phyloP scores from a whole-genome alignment of 2,113 vertebrate species.

The Coreoperca whiteheadi region DNA sequence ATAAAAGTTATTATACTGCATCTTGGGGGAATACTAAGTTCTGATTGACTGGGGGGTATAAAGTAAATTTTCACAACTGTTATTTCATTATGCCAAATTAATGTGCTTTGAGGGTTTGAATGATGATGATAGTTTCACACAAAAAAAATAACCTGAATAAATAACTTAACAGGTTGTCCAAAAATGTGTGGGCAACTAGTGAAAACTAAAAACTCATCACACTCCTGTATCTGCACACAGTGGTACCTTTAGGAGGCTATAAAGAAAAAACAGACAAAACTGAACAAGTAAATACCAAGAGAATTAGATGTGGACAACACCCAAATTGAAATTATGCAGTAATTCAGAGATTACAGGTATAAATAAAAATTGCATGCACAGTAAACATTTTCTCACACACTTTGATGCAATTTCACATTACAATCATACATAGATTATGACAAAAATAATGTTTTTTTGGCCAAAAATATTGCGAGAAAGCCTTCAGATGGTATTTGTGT shows the following conservation, averaged over 20 bases:
- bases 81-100: conserved; percentile 39
- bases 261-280: background rate
- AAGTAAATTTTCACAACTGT: conserved; percentile 53
- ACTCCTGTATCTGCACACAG: background rate
- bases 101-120: conserved; percentile 26
- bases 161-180: conserved; percentile 1
- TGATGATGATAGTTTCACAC: conserved; percentile 12
- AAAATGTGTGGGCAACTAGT: conserved; percentile 9
- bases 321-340: conserved; percentile 24
- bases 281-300: background rate
- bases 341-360: conserved; percentile 44
- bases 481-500: conserved; percentile 50
- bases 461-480: conserved; percentile 15
- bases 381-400: conserved; percentile 16
- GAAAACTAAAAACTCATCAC: background rate
- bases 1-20: conserved; percentile 48
- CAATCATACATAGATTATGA: background rate
- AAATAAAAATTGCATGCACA: conserved; percentile 22
- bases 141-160: conserved; percentile 30
- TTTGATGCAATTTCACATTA: conserved; percentile 7
- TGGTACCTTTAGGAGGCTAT: background rate
- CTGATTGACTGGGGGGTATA: conserved; percentile 37
- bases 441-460: background rate
- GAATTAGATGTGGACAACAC: background rate
- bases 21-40: conserved; percentile 36